Conservation (phyloP, 2,113 vertebrate genomes). For the Tetraodon nigroviridis region DNA sequence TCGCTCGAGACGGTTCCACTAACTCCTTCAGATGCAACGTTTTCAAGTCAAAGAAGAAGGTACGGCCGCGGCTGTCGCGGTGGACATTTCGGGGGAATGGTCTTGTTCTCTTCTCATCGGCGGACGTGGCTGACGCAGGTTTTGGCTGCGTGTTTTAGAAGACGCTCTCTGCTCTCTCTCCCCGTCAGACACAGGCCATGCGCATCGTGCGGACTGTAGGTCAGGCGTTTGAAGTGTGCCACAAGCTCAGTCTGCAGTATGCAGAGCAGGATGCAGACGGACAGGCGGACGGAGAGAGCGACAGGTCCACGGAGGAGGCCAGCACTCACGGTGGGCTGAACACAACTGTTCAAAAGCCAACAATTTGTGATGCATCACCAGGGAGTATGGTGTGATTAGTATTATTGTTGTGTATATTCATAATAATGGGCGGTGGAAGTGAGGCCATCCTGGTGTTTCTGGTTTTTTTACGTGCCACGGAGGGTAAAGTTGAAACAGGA, state of each 20-base stretch:
- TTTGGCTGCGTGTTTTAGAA: too few species aligned
- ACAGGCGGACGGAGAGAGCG: conserved; percentile 73
- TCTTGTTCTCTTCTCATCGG: neutral
- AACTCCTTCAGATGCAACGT: conserved; percentile 85
- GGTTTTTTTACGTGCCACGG: neutral
- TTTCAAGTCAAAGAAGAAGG: conserved; percentile 89
- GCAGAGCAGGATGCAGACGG: conserved; percentile 76
- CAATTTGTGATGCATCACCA: too few species aligned
- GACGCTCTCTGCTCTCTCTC: neutral
- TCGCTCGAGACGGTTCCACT: conserved; percentile 78
- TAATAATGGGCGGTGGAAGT: too few species aligned
- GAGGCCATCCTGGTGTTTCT: neutral
- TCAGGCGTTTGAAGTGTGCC: conserved; percentile 85
- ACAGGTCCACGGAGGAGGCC: conserved; percentile 73
- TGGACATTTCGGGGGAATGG: neutral
- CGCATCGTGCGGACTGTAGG: conserved; percentile 81
- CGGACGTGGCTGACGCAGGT: neutral
- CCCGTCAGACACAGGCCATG: conserved; percentile 79
- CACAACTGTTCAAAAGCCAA: too few species aligned
- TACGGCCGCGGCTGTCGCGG: conserved; percentile 18
- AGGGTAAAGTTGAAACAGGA: neutral
- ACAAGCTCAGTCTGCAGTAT: conserved; percentile 83
- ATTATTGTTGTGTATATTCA: neutral
- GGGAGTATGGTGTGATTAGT: too few species aligned
- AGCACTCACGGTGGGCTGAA: conserved; percentile 65